Evolutionary conservation across 2,113 vertebrate species (phyloP), one percentile per base, ranked within the genome.

Genomic region (Accipiter cooperii): DNA sequence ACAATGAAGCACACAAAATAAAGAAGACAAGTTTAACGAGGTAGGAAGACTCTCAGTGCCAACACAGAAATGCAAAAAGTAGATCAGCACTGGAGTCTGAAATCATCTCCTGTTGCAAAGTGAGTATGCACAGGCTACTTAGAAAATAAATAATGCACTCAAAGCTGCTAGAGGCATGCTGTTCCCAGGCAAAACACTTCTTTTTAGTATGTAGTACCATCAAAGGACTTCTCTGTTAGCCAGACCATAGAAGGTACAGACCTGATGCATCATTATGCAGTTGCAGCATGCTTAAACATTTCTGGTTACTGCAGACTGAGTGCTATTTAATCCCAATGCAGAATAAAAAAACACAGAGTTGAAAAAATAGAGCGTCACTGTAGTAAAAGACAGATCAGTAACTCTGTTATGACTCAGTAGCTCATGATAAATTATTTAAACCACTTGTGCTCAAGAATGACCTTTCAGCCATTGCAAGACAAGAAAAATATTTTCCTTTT

Each of bases 381-480:
- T 77, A 94, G 79, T 58, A 91, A 82, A 93, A 97, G 89, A 86
- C 65, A 71, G 70, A 78, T 79, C 77, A 88, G 64, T 92, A 92
- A 93, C 57, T 94, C 78, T 92, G 76, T 86, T 94, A 95, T 80
- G 73, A 73, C 58, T 93, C 75, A 96, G 91, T 95, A 93, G 91
- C 84, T 89, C 93, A 95, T 40, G 1, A 95, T 97, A 98, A 97
- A 97, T 92, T 95, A 97, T 97, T 98, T 96, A 97, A 98, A 97
- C 96, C 80, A 89, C 92, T 96, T 97, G 78, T 84, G 86, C 94
- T 89, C 91, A 97, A 90, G 85, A 96, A 96, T 97, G 97, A 97
- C 96, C 96, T 97, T 96, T 96, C 87, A 96, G 91, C 73, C 63
- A 93, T 86, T 21, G 9, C 84, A 76, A 94, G 95, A 90, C 94